Evolutionary conservation across 2,888 invertebrate species (phyloP).

Genomic region (Chloroclystis v-ata): DNA sequence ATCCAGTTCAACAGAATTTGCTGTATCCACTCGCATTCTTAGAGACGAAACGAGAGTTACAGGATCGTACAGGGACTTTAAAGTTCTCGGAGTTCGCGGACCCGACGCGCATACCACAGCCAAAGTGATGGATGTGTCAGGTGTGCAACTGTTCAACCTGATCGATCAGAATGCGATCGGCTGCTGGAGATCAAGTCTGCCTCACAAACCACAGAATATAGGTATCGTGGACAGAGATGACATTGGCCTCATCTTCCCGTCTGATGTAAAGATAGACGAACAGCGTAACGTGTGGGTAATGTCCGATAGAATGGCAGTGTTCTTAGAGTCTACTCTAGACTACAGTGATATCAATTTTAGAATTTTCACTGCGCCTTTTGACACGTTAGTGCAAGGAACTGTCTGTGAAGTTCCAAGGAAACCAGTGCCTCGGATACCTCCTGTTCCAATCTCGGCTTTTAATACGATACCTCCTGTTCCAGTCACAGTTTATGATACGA

Average conservation of each 20-base stretch:
- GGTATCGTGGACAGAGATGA: conserved; percentile 86
- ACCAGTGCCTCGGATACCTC: not conserved
- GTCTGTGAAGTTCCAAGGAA: conserved; percentile 79
- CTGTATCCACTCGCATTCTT: conserved; percentile 85
- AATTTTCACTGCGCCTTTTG: conserved; percentile 83
- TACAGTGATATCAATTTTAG: conserved; percentile 88
- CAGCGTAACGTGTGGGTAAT: conserved; percentile 87
- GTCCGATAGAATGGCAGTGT: conserved; percentile 89
- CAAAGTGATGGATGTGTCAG: conserved; percentile 85
- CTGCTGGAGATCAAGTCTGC: conserved; percentile 86
- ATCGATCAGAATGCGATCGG: conserved; percentile 90
- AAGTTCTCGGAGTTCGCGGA: conserved; percentile 81
- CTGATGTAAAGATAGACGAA: conserved; percentile 87
- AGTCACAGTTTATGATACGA: conserved; percentile 24
- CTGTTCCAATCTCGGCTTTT: no score
- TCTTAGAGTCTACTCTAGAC: conserved; percentile 82
- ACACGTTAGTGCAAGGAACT: conserved; percentile 82
- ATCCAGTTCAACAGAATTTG: conserved; percentile 87
- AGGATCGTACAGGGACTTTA: conserved; percentile 85
- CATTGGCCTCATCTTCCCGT: conserved; percentile 85
- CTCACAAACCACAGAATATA: conserved; percentile 81
- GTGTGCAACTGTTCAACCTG: conserved; percentile 86
- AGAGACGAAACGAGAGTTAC: conserved; percentile 82
- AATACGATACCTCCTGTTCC: no score
- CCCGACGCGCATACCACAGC: conserved; percentile 84